phyloP scores from a whole-genome alignment of 2,113 vertebrate species.

The Eonycteris spelaea region DNA sequence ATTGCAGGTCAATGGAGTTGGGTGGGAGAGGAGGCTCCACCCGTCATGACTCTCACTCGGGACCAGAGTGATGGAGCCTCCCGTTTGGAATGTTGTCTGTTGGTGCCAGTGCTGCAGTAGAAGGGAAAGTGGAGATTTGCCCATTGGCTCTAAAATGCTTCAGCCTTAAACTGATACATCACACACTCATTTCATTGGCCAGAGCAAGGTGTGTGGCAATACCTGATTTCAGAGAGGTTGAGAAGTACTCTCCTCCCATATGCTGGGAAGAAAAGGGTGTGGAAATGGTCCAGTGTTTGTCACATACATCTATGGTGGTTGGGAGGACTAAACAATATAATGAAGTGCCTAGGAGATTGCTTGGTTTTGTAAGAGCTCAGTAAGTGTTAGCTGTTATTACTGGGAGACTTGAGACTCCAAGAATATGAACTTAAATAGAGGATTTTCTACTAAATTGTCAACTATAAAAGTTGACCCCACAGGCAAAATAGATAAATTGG shows the following conservation, averaged over 20 bases:
- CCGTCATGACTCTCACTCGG: background rate
- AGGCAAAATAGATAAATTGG: background rate
- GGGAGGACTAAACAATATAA: background rate
- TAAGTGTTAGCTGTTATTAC: background rate
- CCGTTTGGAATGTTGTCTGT: background rate
- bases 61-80: background rate
- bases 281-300: background rate
- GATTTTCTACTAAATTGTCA: background rate
- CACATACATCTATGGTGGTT: background rate
- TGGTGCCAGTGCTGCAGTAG: background rate
- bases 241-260: background rate
- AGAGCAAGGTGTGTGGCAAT: background rate
- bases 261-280: background rate
- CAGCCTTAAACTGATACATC: background rate
- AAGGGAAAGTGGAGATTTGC: background rate
- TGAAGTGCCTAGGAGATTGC: background rate
- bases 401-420: background rate
- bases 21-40: background rate
- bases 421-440: background rate
- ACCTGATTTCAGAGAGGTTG: background rate
- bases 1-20: background rate
- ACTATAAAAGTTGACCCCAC: background rate
- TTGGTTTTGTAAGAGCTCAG: background rate
- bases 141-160: background rate
- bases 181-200: background rate